These are phyloP conservation scores for Ariopsis seemanni DNA, from an alignment of 2,113 vertebrate genomes.

Conservation along the genomic window DNA sequence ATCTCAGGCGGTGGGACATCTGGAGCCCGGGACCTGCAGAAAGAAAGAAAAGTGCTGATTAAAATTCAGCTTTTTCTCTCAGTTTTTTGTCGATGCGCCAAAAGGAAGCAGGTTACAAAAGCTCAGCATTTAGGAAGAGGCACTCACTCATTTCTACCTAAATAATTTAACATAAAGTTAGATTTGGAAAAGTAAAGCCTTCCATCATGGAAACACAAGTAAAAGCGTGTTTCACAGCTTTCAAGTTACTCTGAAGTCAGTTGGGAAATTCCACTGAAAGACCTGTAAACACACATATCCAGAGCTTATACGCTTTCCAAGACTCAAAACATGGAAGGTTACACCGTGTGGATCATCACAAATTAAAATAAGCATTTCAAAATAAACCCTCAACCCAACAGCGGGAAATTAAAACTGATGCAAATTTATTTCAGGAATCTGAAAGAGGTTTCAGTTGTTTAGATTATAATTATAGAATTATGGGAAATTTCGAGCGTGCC, in stretches of 20 bases:
- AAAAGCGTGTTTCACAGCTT: not conserved
- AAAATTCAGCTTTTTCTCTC: slow-evolving; percentile 5
- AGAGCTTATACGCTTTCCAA: not conserved
- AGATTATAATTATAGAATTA: not conserved
- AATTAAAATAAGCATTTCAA: not conserved
- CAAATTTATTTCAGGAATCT: not conserved
- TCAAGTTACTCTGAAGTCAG: not conserved
- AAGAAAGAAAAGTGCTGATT: slow-evolving; percentile 58
- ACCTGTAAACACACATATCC: not conserved
- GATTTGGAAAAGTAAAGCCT: not conserved
- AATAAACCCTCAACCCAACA: not conserved
- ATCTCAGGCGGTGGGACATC: slow-evolving; percentile 72
- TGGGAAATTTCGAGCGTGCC: not conserved
- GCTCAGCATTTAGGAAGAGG: not conserved
- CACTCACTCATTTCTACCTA: not conserved
- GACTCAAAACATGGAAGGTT: not conserved
- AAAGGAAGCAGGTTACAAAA: not conserved
- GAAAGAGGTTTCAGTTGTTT: not conserved
- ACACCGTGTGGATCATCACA: not conserved
- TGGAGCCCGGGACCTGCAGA: slow-evolving; percentile 72
- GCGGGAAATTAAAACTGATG: not conserved
- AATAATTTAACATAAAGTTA: not conserved
- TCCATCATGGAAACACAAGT: not conserved
- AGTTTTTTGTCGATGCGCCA: not conserved
- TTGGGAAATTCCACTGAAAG: not conserved